These are phyloP conservation scores for Nudaria mundana DNA, from an alignment of 2,888 invertebrate genomes.

Conservation along the genomic window DNA sequence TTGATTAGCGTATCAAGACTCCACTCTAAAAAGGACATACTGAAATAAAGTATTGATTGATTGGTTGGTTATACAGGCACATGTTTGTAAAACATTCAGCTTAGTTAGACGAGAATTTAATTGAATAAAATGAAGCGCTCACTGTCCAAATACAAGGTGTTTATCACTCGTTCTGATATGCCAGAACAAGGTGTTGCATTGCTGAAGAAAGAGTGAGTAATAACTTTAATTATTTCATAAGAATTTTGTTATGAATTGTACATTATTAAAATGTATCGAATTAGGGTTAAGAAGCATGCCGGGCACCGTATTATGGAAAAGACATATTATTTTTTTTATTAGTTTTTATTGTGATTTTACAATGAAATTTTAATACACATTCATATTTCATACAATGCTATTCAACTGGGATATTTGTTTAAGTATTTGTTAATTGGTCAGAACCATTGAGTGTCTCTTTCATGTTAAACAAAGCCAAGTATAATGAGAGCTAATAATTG, in stretches of 20 bases:
- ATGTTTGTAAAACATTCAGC: slow-evolving; percentile 24
- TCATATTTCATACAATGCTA: no score
- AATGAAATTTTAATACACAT: no score
- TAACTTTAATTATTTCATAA: neutral
- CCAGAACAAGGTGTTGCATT: slow-evolving; percentile 82
- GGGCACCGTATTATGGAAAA: neutral
- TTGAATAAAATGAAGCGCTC: slow-evolving; percentile 48
- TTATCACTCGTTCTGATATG: slow-evolving; percentile 84
- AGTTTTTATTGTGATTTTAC: neutral
- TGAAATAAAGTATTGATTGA: slow-evolving; percentile 27
- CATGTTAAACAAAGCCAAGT: no score
- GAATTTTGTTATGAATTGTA: neutral
- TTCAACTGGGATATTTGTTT: no score
- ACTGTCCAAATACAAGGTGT: slow-evolving; percentile 75
- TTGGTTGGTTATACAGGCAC: slow-evolving; percentile 58
- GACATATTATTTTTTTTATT: neutral
- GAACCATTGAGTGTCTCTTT: no score
- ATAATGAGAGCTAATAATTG: no score
- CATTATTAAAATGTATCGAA: neutral
- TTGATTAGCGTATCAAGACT: slow-evolving; percentile 8
- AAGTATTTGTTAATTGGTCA: no score
- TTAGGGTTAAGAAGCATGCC: neutral
- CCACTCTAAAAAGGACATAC: slow-evolving; percentile 22
- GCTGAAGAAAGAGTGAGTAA: slow-evolving; percentile 83
- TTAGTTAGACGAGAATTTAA: no score